A percentile compares a stretch with the other conserved stretches of the same genome.
phyloP scores from a whole-genome alignment of 2,113 vertebrate species.

The Passer domesticus region DNA sequence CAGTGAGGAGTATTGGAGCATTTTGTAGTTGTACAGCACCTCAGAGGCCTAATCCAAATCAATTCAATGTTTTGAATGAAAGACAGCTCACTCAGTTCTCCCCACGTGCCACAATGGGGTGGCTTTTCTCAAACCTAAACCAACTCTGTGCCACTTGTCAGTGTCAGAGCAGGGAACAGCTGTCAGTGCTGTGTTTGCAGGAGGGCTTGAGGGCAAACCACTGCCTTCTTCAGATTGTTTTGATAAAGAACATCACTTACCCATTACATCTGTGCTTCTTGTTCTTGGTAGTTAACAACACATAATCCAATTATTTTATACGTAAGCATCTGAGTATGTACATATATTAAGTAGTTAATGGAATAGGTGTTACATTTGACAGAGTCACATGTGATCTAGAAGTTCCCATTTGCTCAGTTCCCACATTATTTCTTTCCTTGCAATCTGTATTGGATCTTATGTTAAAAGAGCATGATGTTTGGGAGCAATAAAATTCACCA shows the following conservation, averaged over 20 bases:
- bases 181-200: neutral
- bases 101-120: rapidly evolving
- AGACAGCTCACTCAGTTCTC: neutral
- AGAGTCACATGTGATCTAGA: neutral
- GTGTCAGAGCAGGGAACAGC: neutral
- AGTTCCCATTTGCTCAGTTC: neutral
- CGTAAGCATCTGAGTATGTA: neutral
- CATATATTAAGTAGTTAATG: neutral
- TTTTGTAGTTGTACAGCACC: neutral
- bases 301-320: neutral
- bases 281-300: neutral
- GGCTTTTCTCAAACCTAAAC: neutral
- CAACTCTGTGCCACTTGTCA: neutral
- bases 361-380: neutral
- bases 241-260: neutral
- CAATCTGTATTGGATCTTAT: neutral
- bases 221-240: neutral
- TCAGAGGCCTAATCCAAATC: neutral
- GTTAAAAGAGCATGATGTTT: constrained; percentile 8
- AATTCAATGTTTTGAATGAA: neutral
- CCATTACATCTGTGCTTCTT: neutral
- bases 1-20: neutral
- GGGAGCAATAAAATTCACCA: constrained; percentile 28
- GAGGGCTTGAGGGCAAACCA: neutral
- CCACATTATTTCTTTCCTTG: neutral